Evolutionary conservation across 2,113 vertebrate genomes (phyloP), one percentile per base, ranked within the genome.

Genomic region (Callithrix jacchus): DNA sequence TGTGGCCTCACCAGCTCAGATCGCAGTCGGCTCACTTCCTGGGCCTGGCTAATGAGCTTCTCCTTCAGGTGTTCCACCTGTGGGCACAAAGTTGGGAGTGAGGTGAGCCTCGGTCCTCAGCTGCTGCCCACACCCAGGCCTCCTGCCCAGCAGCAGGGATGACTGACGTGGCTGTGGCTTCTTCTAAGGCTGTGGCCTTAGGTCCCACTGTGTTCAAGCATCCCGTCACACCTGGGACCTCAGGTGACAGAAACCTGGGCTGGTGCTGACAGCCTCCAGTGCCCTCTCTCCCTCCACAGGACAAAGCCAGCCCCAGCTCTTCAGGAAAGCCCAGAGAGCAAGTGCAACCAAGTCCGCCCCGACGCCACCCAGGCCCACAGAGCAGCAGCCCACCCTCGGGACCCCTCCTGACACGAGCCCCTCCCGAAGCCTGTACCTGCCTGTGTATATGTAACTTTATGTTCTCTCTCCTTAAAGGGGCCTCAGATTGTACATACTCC

Each of bases 41-140:
- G 99, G 0, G 98, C 98, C 98, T 99, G 99, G 98, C 99, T 98
- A 94, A 98, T 94, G 95, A 99, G 98, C 97, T 99, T 99, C 81
- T 98, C 98, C 98, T 99, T 99, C 99, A 99, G 98, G 97, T 98
- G 99, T 97, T 99, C 99, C 97, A 99, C 99, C 99, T 99, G 98
- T 20, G 14, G 37, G 83, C 79, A 97, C 64, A 96, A 54, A 96
- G 87, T 87, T 87, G 3, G 25, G 58, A 82, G 32, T 52, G 32
- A 2, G 0, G 8, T 40, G 58, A 92, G 92, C 52, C 92, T 1
- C 1, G 40, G 25, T 17, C 79, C 35, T 56, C 68, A 14, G 35
- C 61, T 49, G 56, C 40, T 17, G 27, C 37, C 81, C 49, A 45
- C 25, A 25, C 20, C 25, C 92, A 47, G 47, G 56, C 87, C 70